Conservation (phyloP, 2,113 vertebrate species). For the Oriolus oriolus region DNA sequence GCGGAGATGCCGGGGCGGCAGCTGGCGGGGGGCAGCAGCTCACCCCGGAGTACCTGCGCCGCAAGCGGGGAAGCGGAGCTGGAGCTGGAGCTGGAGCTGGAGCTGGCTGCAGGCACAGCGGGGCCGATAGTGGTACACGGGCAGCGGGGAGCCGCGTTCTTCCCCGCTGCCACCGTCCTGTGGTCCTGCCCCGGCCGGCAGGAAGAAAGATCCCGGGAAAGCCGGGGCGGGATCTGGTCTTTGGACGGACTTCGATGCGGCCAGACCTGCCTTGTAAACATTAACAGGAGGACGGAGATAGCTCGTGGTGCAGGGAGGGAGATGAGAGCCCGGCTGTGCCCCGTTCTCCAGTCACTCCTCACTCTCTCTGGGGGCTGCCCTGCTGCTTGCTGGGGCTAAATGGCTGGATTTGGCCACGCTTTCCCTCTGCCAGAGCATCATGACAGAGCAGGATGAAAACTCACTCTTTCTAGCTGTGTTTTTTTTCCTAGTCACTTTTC, state of each 20-base stretch:
- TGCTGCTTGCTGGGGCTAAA: background rate
- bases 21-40: background rate
- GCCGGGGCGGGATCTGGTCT: background rate
- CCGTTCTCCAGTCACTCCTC: rapidly evolving
- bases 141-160: background rate
- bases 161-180: background rate
- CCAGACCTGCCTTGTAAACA: constrained; percentile 35
- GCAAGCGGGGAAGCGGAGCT: background rate
- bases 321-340: background rate
- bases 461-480: background rate
- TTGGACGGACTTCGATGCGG: background rate
- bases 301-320: rapidly evolving
- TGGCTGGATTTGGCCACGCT: rapidly evolving
- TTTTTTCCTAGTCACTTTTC: background rate
- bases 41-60: background rate
- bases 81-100: background rate
- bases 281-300: constrained; percentile 30
- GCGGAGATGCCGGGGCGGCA: background rate
- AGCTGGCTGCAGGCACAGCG: background rate
- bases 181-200: background rate
- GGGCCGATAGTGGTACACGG: background rate
- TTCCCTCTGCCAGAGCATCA: background rate
- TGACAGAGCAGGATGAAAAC: background rate
- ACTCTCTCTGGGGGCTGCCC: background rate
- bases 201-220: background rate